A percentile compares a stretch with the other conserved stretches of the same genome.
Conservation (phyloP, 2,113 vertebrate genomes). For the Paramisgurnus dabryanus region DNA sequence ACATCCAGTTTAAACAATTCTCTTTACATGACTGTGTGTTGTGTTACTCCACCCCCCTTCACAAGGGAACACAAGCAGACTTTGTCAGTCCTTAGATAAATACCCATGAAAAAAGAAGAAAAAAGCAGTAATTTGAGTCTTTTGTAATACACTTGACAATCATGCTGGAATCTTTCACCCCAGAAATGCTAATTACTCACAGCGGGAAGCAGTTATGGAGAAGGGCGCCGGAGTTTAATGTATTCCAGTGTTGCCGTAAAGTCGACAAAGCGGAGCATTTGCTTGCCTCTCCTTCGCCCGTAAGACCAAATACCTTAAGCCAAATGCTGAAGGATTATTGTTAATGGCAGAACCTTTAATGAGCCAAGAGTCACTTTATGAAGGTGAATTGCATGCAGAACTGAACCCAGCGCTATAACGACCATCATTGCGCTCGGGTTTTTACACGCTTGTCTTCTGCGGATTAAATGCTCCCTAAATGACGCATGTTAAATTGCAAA, state of each 20-base stretch:
- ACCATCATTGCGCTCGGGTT: conserved; percentile 45
- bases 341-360: conserved; percentile 60
- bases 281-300: conserved; percentile 40
- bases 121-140: conserved; percentile 52
- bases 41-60: conserved; percentile 39
- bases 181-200: conserved; percentile 65
- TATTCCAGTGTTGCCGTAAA: conserved; percentile 60
- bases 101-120: conserved; percentile 36
- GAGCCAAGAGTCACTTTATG: conserved; percentile 57
- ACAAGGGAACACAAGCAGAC: conserved; percentile 45
- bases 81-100: conserved; percentile 56
- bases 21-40: not conserved
- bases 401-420: conserved; percentile 47
- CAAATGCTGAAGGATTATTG: conserved; percentile 56
- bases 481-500: conserved; percentile 48
- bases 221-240: conserved; percentile 60
- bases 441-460: conserved; percentile 47
- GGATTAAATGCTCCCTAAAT: conserved; percentile 51
- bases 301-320: conserved; percentile 53
- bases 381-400: conserved; percentile 52
- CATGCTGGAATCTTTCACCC: conserved; percentile 60
- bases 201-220: conserved; percentile 60
- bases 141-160: conserved; percentile 58
- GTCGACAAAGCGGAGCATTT: conserved; percentile 58
- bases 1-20: conserved; percentile 6